Conservation (phyloP, 2,888 invertebrate genomes). For the Strigamia crassipes region DNA sequence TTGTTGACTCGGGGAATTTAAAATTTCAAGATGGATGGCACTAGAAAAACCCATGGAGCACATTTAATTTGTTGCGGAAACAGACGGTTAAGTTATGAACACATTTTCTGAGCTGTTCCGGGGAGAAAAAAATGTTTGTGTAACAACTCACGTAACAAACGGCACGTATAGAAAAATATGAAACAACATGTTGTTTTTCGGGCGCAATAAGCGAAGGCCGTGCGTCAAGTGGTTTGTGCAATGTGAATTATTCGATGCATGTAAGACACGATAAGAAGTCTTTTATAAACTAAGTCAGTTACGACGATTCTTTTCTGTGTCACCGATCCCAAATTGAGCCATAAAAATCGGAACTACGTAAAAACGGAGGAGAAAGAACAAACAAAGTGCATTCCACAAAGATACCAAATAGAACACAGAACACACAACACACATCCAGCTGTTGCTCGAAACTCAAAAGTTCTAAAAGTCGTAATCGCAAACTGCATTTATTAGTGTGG, state of each 20-base stretch:
- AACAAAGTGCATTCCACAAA: background rate
- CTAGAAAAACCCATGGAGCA: background rate
- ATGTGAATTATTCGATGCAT: conserved; percentile 32
- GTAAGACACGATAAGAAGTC: conserved; percentile 17
- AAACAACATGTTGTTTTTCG: conserved; percentile 12
- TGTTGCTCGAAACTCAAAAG: background rate
- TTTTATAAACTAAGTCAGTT: background rate
- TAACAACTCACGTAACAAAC: conserved; percentile 24
- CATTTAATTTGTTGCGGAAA: background rate
- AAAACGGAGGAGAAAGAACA: background rate
- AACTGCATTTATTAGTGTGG: background rate
- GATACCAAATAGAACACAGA: no score
- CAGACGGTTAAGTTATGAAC: conserved; percentile 12
- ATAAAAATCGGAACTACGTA: conserved; percentile 9
- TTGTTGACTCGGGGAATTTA: background rate
- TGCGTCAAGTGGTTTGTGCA: conserved; percentile 19
- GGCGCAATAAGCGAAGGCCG: conserved; percentile 2
- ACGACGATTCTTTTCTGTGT: conserved; percentile 13
- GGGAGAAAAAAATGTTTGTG: background rate
- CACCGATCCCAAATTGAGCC: conserved; percentile 27
- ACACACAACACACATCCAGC: no score
- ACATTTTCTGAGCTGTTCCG: background rate
- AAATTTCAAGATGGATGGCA: background rate
- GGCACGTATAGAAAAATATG: conserved; percentile 6
- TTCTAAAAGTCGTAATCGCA: background rate